Conservation (phyloP, 2,888 invertebrate species). For the Altica lythri region DNA sequence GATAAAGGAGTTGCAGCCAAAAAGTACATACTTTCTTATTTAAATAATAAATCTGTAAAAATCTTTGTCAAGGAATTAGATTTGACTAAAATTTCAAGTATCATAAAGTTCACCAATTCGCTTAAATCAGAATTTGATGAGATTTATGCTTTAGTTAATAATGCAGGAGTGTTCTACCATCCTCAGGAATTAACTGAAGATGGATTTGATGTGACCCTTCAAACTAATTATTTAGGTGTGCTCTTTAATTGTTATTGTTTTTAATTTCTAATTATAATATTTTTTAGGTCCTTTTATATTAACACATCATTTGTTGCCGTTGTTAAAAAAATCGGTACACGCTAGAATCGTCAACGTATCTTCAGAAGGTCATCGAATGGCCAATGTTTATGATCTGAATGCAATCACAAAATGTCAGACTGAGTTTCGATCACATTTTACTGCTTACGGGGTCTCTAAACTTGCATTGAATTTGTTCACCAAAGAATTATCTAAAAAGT, state of each 20-base stretch:
- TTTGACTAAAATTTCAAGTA: constrained; percentile 53
- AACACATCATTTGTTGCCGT: constrained; percentile 57
- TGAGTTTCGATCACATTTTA: constrained; percentile 51
- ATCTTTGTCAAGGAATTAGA: constrained; percentile 53
- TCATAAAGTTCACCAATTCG: constrained; percentile 51
- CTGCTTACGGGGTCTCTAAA: constrained; percentile 55
- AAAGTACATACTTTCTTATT: constrained; percentile 52
- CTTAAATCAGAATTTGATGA: constrained; percentile 51
- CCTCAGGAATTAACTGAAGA: constrained; percentile 59
- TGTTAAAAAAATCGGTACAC: constrained; percentile 53
- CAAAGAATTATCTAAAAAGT: constrained; percentile 50
- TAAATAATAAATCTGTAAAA: constrained; percentile 40
- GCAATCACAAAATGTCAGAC: constrained; percentile 43
- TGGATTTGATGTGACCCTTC: constrained; percentile 61
- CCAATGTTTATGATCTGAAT: constrained; percentile 52
- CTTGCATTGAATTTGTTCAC: constrained; percentile 54
- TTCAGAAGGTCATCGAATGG: constrained; percentile 55
- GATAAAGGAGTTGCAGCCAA: constrained; percentile 57
- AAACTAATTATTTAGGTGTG: constrained; percentile 62
- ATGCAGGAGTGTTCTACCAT: constrained; percentile 62
- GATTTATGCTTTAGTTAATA: constrained; percentile 60
- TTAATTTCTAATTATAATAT: too few species aligned
- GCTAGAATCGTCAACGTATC: constrained; percentile 59
- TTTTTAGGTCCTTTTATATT: constrained; percentile 56
- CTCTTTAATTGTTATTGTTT: too few species aligned